These are phyloP conservation scores for Yasuhikotakia modesta DNA, from an alignment of 2,797 vertebrate species.

Conservation along the genomic window DNA sequence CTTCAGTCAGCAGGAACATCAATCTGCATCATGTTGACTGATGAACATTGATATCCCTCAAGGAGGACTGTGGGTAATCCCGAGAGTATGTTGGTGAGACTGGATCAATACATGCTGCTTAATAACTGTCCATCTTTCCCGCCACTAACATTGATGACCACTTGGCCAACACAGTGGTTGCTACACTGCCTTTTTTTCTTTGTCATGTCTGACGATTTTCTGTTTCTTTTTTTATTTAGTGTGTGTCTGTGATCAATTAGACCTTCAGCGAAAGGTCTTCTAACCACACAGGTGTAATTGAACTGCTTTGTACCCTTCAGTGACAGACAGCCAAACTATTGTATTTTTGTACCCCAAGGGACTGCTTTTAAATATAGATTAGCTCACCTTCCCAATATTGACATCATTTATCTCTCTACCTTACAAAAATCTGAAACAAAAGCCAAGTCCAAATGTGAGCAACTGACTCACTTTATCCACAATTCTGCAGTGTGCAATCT, in stretches of 20 bases:
- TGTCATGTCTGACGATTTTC: not conserved
- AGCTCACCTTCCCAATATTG: conserved; percentile 40
- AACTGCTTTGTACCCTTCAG: conserved; percentile 50
- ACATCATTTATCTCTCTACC: conserved; percentile 35
- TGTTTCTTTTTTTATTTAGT: not conserved
- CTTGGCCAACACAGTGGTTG: conserved; percentile 37
- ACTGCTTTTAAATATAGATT: conserved; percentile 32
- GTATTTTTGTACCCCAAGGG: not conserved
- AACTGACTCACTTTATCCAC: conserved; percentile 47
- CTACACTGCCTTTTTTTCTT: not conserved
- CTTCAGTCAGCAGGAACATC: conserved; percentile 51
- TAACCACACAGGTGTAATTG: conserved; percentile 44
- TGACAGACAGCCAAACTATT: conserved; percentile 31
- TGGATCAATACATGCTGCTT: conserved; percentile 57
- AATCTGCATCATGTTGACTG: conserved; percentile 57
- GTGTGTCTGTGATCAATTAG: too few species aligned
- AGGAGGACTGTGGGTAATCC: conserved; percentile 60
- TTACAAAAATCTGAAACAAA: conserved; percentile 35
- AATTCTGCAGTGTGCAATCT: conserved; percentile 35
- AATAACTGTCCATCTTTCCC: conserved; percentile 59
- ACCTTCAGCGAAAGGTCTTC: conserved; percentile 25
- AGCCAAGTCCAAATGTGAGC: conserved; percentile 1
- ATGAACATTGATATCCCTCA: conserved; percentile 63
- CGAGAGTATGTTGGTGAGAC: conserved; percentile 50
- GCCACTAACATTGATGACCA: conserved; percentile 45